A percentile compares a stretch with the other conserved stretches of the same genome.
phyloP scores from a whole-genome alignment of 2,797 vertebrate genomes.

The Lepus oiostolus region DNA sequence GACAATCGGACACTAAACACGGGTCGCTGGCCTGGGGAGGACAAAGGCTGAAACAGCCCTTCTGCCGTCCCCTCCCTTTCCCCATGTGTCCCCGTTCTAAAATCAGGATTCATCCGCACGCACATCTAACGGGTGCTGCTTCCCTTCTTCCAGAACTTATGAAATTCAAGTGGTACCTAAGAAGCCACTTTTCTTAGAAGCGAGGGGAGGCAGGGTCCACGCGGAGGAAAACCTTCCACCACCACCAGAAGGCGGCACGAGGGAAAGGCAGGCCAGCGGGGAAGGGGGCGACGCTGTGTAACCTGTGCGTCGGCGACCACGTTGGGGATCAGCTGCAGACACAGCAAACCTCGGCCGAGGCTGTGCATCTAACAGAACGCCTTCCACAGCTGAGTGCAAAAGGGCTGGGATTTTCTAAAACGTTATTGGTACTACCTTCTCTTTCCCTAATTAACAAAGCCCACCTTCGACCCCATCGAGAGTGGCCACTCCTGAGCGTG shows the following conservation, averaged over 20 bases:
- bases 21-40: neutral
- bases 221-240: neutral
- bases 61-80: neutral
- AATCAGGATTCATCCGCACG: neutral
- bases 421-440: neutral
- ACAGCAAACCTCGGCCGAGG: neutral
- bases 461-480: neutral
- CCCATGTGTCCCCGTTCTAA: neutral
- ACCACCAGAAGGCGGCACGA: neutral
- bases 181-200: conserved; percentile 30
- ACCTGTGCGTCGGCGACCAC: neutral
- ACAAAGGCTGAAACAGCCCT: neutral
- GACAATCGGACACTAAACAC: neutral
- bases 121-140: neutral
- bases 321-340: neutral
- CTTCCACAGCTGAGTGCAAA: neutral
- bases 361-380: no score
- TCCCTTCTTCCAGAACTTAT: neutral
- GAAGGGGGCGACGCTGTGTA: neutral
- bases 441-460: conserved; percentile 51
- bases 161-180: conserved; percentile 24
- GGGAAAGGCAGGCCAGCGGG: neutral
- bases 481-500: neutral
- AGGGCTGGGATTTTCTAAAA: neutral
- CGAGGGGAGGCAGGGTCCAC: neutral